Percentiles rank a stretch among this genome's conserved stretches.
These are phyloP conservation scores for Ennomos erosarius DNA, from an alignment of 2,888 invertebrate genomes.

Conservation along the genomic window DNA sequence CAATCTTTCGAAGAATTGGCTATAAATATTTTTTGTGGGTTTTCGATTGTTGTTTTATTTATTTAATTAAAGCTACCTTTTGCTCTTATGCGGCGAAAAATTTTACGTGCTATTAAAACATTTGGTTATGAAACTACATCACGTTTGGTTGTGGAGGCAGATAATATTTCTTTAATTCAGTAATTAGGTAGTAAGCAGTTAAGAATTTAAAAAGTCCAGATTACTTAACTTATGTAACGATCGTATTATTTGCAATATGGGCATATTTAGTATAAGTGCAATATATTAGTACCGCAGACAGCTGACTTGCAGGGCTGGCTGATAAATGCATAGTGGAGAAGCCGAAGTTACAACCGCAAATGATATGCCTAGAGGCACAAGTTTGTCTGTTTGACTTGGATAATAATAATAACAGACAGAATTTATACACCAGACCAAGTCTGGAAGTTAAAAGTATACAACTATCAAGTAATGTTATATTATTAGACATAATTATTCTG, in stretches of 20 bases:
- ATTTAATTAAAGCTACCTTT: conserved; percentile 1
- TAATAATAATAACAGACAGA: conserved; percentile 29
- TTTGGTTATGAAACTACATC: conserved; percentile 2
- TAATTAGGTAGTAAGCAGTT: too few relatives aligned
- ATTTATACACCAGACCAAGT: conserved; percentile 3
- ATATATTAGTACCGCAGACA: too few relatives aligned
- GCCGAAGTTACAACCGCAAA: conserved; percentile 48
- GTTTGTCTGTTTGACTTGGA: conserved; percentile 43
- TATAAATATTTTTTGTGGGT: conserved; percentile 12
- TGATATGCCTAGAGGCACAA: conserved; percentile 42
- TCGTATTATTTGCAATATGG: too few relatives aligned
- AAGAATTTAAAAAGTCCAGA: too few relatives aligned
- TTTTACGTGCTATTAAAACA: conserved; percentile 8
- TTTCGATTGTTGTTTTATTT: conserved; percentile 10
- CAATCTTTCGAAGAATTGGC: conserved; percentile 15
- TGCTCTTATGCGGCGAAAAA: too few relatives aligned
- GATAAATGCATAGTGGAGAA: conserved; percentile 40
- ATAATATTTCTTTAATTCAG: neutral
- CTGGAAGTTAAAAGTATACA: too few relatives aligned
- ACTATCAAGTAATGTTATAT: too few relatives aligned
- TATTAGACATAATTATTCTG: too few relatives aligned
- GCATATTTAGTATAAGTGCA: too few relatives aligned
- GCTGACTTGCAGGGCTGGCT: too few relatives aligned
- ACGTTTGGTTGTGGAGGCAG: neutral
- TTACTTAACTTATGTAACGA: too few relatives aligned